These are phyloP conservation scores for Apodemia hepburni DNA, from an alignment of 2,888 invertebrate species.

Conservation along the genomic window DNA sequence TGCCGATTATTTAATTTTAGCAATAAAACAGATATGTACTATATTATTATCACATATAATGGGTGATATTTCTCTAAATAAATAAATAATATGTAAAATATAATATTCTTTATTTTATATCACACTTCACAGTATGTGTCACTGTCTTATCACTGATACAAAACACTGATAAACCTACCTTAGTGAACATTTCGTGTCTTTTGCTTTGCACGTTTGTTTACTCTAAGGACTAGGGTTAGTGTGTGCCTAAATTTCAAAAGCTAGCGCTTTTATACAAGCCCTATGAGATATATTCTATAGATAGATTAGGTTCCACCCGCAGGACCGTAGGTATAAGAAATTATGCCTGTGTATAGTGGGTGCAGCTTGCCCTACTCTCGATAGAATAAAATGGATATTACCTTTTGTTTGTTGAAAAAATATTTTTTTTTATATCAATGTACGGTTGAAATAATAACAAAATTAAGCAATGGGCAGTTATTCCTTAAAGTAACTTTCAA, in stretches of 20 bases:
- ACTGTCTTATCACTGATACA: neutral
- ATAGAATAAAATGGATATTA: constrained; percentile 45
- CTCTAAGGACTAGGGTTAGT: constrained; percentile 60
- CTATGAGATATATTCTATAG: constrained; percentile 51
- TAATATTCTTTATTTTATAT: neutral
- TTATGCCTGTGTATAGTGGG: constrained; percentile 52
- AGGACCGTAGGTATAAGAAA: constrained; percentile 52
- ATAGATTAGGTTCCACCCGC: constrained; percentile 49
- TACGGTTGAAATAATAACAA: too few species aligned
- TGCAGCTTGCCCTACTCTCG: constrained; percentile 58
- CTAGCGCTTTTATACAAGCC: constrained; percentile 68
- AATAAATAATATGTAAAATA: too few species aligned
- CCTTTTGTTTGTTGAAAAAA: constrained; percentile 17
- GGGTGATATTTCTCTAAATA: too few species aligned
- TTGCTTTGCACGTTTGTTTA: constrained; percentile 54
- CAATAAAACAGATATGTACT: too few species aligned
- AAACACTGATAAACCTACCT: constrained; percentile 49
- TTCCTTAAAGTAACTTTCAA: too few species aligned
- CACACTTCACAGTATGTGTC: neutral
- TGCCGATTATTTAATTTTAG: too few species aligned
- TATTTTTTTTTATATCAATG: neutral
- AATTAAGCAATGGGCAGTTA: too few species aligned
- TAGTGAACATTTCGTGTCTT: constrained; percentile 65
- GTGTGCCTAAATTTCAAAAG: constrained; percentile 69
- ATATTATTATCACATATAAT: too few species aligned